Base-by-base conservation (phyloP, 2,113 vertebrate species). In the Condylura cristata region DNA sequence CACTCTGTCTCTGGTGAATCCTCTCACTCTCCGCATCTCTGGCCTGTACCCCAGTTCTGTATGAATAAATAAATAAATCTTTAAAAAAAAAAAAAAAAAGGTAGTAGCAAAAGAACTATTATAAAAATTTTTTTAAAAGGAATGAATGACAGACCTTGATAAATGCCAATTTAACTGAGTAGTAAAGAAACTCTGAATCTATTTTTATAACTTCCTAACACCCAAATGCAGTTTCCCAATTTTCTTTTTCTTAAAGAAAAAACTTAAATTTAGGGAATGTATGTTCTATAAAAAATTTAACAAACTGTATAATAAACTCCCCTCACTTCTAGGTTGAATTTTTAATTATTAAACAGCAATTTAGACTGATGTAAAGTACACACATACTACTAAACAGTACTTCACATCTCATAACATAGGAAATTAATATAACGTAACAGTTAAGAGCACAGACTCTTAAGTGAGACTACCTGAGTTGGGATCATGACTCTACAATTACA, bases 161-260 rank as follows among this genome's bases (percentile, higher is more conserved):
- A 97, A 96, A 93, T 53, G 18, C 32, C 93, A 93, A 96, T 20
- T 89, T 68, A 86, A 41, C 3, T 93, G 26, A 93, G 89, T 48
- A 4, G 32, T 65, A 89, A 89, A 88, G 18, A 81, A 39, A 91
- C 30, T 89, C 51, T 91, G 7, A 94, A 85, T 46, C 83, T 88
- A 84, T 63, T 72, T 93, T 68, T 94, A 63, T 91, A 95, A 56
- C 39, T 94, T 61, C 87, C 32, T 71, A 86, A 58, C 51, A 91
- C 7, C 18, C 63, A 96, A 81, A 0, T 85, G 6, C 34, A 91
- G n/a, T 63, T 95, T 95, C 91, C 70, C 51, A 85, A 93, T 28
- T 3, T 94, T 82, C 34, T 93, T 92, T 51, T 95, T 71, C 72
- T 41, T 85, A 72, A 92, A 83, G 32, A 58, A 85, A 86, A 18